A percentile compares a stretch with the other conserved stretches of the same genome.
phyloP scores from a whole-genome alignment of 1,140 invertebrate genomes.

The Diachasma alloeum region DNA sequence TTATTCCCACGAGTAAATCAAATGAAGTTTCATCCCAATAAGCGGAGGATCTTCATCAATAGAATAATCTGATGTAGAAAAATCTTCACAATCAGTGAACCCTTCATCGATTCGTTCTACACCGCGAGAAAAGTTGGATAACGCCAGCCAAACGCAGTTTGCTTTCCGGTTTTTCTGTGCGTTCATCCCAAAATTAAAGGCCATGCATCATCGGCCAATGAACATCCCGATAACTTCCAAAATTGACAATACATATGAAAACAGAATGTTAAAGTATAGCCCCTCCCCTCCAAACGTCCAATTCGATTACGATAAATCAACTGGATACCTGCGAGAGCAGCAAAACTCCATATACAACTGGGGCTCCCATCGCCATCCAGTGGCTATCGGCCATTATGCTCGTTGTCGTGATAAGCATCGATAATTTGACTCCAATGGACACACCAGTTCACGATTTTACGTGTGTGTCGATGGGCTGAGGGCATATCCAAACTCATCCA shows the following conservation, averaged over 20 bases:
- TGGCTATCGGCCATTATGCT: slow-evolving; percentile 38
- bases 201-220: neutral
- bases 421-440: slow-evolving; percentile 34
- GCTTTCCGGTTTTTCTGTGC: too few relatives aligned
- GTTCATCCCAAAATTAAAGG: neutral
- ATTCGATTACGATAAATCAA: slow-evolving; percentile 38
- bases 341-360: slow-evolving; percentile 8
- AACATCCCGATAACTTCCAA: neutral
- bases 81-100: too few relatives aligned
- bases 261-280: neutral
- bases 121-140: too few relatives aligned
- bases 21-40: too few relatives aligned
- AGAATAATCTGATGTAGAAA: too few relatives aligned
- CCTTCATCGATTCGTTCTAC: too few relatives aligned
- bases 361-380: neutral
- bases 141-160: too few relatives aligned
- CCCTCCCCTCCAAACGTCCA: neutral
- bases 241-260: neutral
- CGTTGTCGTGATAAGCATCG: slow-evolving; percentile 40
- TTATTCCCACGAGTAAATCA: too few relatives aligned
- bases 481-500: neutral
- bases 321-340: neutral
- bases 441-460: slow-evolving; percentile 11
- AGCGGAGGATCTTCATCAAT: too few relatives aligned
- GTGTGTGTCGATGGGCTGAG: neutral